These are phyloP conservation scores for Amblyopsis rosae DNA, from an alignment of 2,113 vertebrate genomes.

Conservation along the genomic window DNA sequence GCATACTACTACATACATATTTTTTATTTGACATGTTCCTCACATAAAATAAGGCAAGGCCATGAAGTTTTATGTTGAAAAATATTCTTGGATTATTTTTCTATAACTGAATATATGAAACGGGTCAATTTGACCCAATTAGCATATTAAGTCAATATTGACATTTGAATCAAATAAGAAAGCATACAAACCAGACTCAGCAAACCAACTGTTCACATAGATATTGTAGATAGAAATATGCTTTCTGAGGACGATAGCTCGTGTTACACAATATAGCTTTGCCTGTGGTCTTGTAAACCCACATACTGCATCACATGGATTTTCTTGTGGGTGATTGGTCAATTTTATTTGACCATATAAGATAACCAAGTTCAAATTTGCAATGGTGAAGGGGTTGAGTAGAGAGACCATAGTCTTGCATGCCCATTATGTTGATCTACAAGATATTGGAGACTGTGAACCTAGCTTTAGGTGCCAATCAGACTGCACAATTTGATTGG, in stretches of 20 bases:
- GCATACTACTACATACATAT: too few species aligned
- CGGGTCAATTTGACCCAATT: too few species aligned
- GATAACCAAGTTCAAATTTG: conserved; percentile 33
- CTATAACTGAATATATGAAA: too few species aligned
- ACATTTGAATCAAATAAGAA: conserved; percentile 49
- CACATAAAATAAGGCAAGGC: too few species aligned
- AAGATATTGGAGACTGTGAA: too few species aligned
- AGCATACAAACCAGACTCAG: conserved; percentile 43
- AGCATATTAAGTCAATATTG: conserved; percentile 40
- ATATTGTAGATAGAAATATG: conserved; percentile 24
- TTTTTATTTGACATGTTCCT: too few species aligned
- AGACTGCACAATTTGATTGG: too few species aligned
- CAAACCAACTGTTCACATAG: conserved; percentile 33
- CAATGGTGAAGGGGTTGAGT: conserved; percentile 7
- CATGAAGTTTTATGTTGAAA: too few species aligned
- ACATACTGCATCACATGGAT: conserved; percentile 17
- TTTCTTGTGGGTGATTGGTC: conserved; percentile 45
- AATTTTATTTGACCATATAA: conserved; percentile 42
- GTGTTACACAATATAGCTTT: not conserved
- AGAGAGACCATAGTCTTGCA: not conserved
- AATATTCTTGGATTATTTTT: too few species aligned
- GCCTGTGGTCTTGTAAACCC: not conserved
- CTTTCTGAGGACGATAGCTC: conserved; percentile 19
- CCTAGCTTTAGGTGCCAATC: too few species aligned
- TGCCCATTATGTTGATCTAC: too few species aligned